Conservation (phyloP, 1,140 invertebrate genomes). For the Aphidius gifuensis region DNA sequence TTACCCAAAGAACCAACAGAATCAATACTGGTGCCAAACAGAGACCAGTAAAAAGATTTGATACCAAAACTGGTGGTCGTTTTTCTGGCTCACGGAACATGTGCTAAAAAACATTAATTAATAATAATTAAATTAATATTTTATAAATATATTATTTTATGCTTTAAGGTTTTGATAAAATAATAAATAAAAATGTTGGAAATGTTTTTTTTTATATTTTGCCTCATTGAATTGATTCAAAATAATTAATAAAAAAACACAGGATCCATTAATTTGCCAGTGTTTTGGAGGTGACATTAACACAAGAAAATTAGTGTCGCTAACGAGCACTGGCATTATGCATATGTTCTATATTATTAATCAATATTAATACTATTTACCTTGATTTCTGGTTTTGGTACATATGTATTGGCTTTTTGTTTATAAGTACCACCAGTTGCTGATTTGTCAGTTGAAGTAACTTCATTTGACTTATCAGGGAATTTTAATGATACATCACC, state of each 20-base stretch:
- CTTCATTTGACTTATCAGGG: conserved; percentile 47
- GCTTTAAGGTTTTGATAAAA: too few relatives aligned
- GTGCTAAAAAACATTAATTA: conserved; percentile 62
- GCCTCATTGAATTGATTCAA: background rate
- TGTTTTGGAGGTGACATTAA: conserved; percentile 46
- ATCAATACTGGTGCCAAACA: conserved; percentile 79
- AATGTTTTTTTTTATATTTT: background rate
- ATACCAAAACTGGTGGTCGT: conserved; percentile 81
- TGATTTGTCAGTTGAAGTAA: conserved; percentile 41
- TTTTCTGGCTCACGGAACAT: conserved; percentile 90
- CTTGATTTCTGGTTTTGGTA: conserved; percentile 80
- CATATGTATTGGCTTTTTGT: conserved; percentile 48
- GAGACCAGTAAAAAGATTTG: conserved; percentile 85
- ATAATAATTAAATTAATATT: too few relatives aligned
- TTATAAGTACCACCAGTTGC: conserved; percentile 37
- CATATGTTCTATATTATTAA: too few relatives aligned
- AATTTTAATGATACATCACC: conserved; percentile 76
- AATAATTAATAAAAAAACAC: conserved; percentile 10
- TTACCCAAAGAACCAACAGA: conserved; percentile 82
- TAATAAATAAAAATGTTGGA: background rate
- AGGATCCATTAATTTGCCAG: conserved; percentile 40
- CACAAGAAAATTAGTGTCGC: conserved; percentile 32
- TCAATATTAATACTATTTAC: conserved; percentile 41
- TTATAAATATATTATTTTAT: too few relatives aligned
- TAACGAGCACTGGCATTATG: conserved; percentile 48